Base-by-base conservation (phyloP, 1,140 invertebrate species). In the Bacillus rossius region DNA sequence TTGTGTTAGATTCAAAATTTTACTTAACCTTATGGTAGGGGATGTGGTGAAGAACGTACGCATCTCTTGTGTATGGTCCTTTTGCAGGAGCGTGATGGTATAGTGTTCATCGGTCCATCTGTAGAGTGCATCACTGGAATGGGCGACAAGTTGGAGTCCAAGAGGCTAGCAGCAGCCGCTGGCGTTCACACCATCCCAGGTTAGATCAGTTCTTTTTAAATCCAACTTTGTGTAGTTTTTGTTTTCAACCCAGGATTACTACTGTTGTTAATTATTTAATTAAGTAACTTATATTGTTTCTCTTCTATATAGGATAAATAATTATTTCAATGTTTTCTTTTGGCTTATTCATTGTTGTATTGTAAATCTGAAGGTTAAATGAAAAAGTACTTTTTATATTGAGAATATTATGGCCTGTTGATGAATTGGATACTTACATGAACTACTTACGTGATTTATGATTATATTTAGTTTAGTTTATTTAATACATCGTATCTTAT, bases 71-170 rank as follows among this genome's bases (percentile, higher is more conserved):
- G 37, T 51, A 43, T 59, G 29, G 37, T 63, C 57, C 13, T 40
- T 64, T 66, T 59, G 8, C 60, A 70, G 61, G 69, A 80, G 73
- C 70, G 75, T 40, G 72, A 79, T 48, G 73, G 74, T 20, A 76
- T 84, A 1, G 69, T 74, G 26, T 89, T 88, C 65, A 81, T 89
- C 61, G 87, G 87, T 3, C 87, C 87, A 3, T 81, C 82, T 63
- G 79, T 80, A 14, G 69, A 78, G 58, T 77, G 82, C 13, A 87
- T 89, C 55, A 73, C 75, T 8, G 78, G 78, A 29, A 87, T 89
- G 85, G 87, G 87, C 14, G 86, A 89, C 68, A 89, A 89, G 71
- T 79, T 89, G 29, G 78, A 84, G 65, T 89, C 88, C 23, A 88
- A 89, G 69, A 69, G 78, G 67, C 73, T 90, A 19, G 88, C 88